phyloP scores from a whole-genome alignment of 2,888 invertebrate species.

The Odontothrips loti region DNA sequence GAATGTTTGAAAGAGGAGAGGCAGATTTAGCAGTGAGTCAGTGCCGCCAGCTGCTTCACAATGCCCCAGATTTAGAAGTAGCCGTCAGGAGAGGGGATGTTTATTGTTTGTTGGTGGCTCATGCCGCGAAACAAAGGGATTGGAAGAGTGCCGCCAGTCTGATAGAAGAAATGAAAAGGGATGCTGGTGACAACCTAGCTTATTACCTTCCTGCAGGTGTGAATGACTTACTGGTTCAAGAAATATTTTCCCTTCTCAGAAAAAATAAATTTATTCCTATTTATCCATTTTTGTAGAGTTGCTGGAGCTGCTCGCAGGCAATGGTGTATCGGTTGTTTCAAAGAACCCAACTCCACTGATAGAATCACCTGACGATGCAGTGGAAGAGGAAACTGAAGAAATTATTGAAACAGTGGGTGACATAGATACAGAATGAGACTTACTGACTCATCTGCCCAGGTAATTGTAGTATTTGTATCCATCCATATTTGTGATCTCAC shows the following conservation, averaged over 20 bases:
- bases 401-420: conserved; percentile 18
- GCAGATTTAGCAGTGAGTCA: conserved; percentile 56
- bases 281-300: not conserved
- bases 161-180: conserved; percentile 39
- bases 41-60: conserved; percentile 53
- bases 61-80: conserved; percentile 45
- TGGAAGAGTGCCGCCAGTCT: conserved; percentile 39
- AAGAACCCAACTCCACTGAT: not conserved
- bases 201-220: conserved; percentile 41
- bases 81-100: conserved; percentile 55
- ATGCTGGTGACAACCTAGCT: conserved; percentile 40
- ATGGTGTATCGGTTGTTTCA: not conserved
- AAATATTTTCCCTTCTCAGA: not conserved
- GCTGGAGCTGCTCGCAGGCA: not conserved
- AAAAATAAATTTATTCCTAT: no score
- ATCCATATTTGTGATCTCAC: not conserved
- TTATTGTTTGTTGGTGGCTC: conserved; percentile 55
- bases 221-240: not conserved
- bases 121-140: conserved; percentile 42
- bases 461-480: not conserved
- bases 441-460: not conserved
- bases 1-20: conserved; percentile 55
- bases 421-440: not conserved
- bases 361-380: not conserved
- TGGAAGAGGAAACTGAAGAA: not conserved